phyloP scores from a whole-genome alignment of 2,113 vertebrate genomes.

The Heloderma charlesbogerti region DNA sequence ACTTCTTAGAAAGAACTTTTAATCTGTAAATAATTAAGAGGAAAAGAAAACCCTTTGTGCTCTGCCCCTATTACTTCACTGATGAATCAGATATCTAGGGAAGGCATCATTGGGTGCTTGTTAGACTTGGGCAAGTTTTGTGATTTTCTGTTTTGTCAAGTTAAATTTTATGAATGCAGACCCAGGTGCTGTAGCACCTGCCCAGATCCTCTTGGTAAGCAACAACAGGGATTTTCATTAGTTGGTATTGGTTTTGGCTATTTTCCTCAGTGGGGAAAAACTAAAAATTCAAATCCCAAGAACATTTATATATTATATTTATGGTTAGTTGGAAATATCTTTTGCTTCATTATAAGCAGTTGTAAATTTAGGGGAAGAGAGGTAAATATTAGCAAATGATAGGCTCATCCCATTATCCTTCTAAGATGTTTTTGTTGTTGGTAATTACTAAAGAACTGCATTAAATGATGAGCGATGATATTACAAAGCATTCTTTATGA shows the following conservation, averaged over 20 bases:
- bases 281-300: not conserved
- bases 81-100: not conserved
- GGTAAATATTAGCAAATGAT: not conserved
- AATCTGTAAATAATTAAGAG: not conserved
- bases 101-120: not conserved
- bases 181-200: not conserved
- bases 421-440: not conserved
- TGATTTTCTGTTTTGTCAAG: not conserved
- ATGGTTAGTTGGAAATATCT: not conserved
- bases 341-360: not conserved
- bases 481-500: not conserved
- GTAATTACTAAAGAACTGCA: conserved; percentile 3
- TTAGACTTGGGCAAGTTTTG: not conserved
- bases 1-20: not conserved
- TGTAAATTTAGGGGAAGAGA: not conserved
- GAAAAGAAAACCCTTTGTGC: not conserved
- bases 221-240: not conserved
- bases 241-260: not conserved
- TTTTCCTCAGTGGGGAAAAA: conserved; percentile 24
- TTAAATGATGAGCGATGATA: not conserved
- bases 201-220: not conserved
- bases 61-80: not conserved
- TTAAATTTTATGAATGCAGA: not conserved
- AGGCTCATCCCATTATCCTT: rapidly evolving
- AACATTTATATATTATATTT: not conserved